Evolutionary conservation across 2,113 vertebrate species (phyloP), one percentile per base, ranked within the genome.

Genomic region (Elachura formosa): DNA sequence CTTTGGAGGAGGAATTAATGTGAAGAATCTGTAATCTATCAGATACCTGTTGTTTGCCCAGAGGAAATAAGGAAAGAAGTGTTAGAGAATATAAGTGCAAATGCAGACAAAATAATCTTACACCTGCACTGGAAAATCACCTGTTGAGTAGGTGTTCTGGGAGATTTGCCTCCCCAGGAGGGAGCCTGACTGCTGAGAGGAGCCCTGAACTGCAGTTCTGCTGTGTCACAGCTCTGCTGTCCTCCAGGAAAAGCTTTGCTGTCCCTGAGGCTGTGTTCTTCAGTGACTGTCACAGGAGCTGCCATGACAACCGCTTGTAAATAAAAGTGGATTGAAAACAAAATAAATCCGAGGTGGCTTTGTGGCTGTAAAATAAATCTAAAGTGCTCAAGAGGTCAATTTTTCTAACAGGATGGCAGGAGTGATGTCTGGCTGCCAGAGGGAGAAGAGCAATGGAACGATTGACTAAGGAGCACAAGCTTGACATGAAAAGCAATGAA

Each of bases 271-370:
- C 55, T 1, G 0, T 62, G 21, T 25, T 74, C 73, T 49, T 58
- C 55, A 77, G 68, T 0, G 0, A 74, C 17, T 71, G 4, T 17
- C 71, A 52, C 45, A 56, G 45, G 8, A 89, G 23, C 72, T 92
- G 46, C 68, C 76, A 51, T 81, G 68, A 49, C 72, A 86, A 67
- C 63, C 34, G 54, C 83, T 78, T 92, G 66, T 92, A 92, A 88
- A 92, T 92, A 75, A 68, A 63, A 90, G 28, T 40, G 24, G 6
- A 55, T 92, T 69, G 75, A 76, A 89, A 88, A 33, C n/a, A 59
- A 83, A 90, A 91, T 91, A 81, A 69, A 74, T 74, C 34, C 48
- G 76, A 63, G 52, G 43, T 0, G 0, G 7, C 20, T 80, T 69
- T 71, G 22, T 84, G 68, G 55, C 68, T 74, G 9, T 34, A 41